Evolutionary conservation across 1,140 invertebrate genomes (phyloP).

Genomic region (Apis mellifera): Amel_HAv3.1 CM009935.2:13047001-13047500

Average conservation of each 20-base stretch:
- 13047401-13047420: constrained; percentile 21
- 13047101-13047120: no score
- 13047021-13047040: constrained; percentile 50
- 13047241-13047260: no score
- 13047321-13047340: no score
- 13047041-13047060: constrained; percentile 49
- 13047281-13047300: no score
- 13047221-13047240: no score
- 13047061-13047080: constrained; percentile 33
- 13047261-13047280: no score
- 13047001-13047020: constrained; percentile 49
- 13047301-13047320: not conserved
- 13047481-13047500: constrained; percentile 52
- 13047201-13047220: no score
- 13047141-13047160: no score
- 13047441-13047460: constrained; percentile 42
- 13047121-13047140: no score
- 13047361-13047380: constrained; percentile 25
- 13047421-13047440: constrained; percentile 37
- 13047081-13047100: constrained; percentile 16
- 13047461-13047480: constrained; percentile 42
- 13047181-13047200: no score
- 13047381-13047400: constrained; percentile 34
- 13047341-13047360: not conserved
- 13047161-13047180: no score